Evolutionary conservation across 2,888 invertebrate genomes (phyloP).

Genomic region (Eustalomyia histrio): DNA sequence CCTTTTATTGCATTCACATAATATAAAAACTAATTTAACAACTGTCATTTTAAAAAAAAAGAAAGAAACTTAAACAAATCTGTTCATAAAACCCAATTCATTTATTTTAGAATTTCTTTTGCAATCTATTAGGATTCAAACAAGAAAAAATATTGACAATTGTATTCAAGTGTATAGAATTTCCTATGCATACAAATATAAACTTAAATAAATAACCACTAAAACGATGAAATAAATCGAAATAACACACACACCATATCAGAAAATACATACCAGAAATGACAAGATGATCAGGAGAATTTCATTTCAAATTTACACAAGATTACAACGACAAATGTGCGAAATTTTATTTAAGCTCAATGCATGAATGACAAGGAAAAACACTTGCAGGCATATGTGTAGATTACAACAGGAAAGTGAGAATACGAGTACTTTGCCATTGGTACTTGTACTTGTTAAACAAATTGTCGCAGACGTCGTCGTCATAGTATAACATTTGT

Average conservation of each 20-base stretch:
- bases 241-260: no score
- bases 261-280: not conserved
- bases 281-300: conserved; percentile 40
- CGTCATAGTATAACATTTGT: conserved; percentile 64
- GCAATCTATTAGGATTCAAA: conserved; percentile 4
- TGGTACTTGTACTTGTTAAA: not conserved
- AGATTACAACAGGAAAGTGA: conserved; percentile 41
- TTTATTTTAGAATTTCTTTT: not conserved
- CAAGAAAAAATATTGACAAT: conserved; percentile 41
- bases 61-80: conserved; percentile 10
- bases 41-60: conserved; percentile 13
- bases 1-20: not conserved
- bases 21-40: conserved; percentile 19
- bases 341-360: conserved; percentile 54
- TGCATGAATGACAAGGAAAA: conserved; percentile 19
- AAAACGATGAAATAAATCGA: conserved; percentile 6
- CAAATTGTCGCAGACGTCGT: conserved; percentile 35
- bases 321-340: conserved; percentile 73
- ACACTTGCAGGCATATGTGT: conserved; percentile 17
- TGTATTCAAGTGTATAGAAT: not conserved
- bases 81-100: not conserved
- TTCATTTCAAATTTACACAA: conserved; percentile 48
- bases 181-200: no score
- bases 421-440: not conserved
- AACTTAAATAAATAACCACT: not conserved